These are phyloP conservation scores for Lethenteron camtschaticum DNA, from an alignment of 2,113 vertebrate species.

Conservation along the genomic window DNA sequence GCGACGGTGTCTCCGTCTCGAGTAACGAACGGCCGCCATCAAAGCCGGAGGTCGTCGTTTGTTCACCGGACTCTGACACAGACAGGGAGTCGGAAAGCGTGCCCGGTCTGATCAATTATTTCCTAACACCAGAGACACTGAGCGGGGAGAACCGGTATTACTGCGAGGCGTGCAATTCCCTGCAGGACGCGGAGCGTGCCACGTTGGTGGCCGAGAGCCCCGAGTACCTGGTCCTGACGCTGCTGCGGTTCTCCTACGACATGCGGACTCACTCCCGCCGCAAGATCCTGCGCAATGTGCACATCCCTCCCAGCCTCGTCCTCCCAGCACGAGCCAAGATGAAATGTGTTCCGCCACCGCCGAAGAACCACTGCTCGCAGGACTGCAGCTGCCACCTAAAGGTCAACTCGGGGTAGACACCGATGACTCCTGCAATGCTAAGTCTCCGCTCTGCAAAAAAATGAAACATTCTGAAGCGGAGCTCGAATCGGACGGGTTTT, in stretches of 20 bases:
- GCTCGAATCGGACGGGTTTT: too few relatives aligned
- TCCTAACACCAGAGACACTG: constrained; percentile 78
- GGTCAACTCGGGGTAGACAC: constrained; percentile 8
- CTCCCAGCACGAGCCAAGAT: constrained; percentile 24
- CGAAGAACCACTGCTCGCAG: constrained; percentile 18
- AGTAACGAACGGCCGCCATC: too few relatives aligned
- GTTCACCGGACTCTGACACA: too few relatives aligned
- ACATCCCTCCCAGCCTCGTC: constrained; percentile 48
- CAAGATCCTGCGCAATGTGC: constrained; percentile 82
- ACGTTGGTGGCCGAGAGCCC: constrained; percentile 68
- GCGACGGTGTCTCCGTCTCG: too few relatives aligned
- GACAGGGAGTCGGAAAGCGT: constrained; percentile 16
- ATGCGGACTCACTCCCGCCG: constrained; percentile 71
- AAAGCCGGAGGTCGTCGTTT: too few relatives aligned
- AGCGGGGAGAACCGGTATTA: constrained; percentile 87
- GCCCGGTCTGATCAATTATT: constrained; percentile 75
- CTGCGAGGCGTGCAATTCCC: constrained; percentile 69
- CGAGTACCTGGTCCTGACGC: constrained; percentile 88
- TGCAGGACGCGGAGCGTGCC: constrained; percentile 80
- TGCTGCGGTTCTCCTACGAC: constrained; percentile 82
- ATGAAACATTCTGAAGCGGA: background rate
- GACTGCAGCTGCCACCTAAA: constrained; percentile 20
- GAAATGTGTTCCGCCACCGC: too few relatives aligned
- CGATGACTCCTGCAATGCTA: background rate
- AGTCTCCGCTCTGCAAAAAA: constrained; percentile 4